Base-by-base conservation (phyloP, 2,888 invertebrate species). In the Scrobipalpa costella region DNA sequence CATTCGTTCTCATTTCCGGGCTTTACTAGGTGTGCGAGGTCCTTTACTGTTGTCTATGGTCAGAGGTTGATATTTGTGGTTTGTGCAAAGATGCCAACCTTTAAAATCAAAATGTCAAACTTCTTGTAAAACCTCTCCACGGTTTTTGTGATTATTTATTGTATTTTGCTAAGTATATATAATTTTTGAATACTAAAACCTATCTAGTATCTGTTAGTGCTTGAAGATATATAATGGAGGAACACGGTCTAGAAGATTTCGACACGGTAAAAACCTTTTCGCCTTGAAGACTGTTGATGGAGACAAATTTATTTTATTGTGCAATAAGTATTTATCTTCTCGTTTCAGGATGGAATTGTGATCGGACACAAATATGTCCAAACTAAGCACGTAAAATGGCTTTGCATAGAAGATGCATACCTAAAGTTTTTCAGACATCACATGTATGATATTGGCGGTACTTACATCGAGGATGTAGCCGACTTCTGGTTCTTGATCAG, bases 361-460 rank as follows among this genome's bases (percentile, higher is more conserved):
- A 76, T 70, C 61, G 86, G 85, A 0, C 83, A 86, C 61, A 76
- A 78, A 19, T 67, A 70, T 1, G 80, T 83, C 63, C 84, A 85
- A 71, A 87, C 90, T 1, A 70, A 70, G 1, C 78, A 85, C 36
- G 86, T 79, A 0, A 83, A 79, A 63, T 90, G 87, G 86, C 67
- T 91, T 27, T 79, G 83, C 63, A 49, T 91, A 0, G 79, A 81
- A 11, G 73, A 84, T 27, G 73, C 88, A 11, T 88, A 86, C 66
- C 74, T 82, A 44, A 90, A 90, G 70, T 75, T 88, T 3, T 75
- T 86, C 63, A 74, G 89, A 6, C 83, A 85, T 0, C 84, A 85
- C 67, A 77, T 82, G 17, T 90, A 89, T 64, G 88, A 90, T 58
- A 79, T 90, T 21, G 91, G 91, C 11, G 87, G 89, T 33, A 86